These are phyloP conservation scores for Melozone crissalis DNA, from an alignment of 2,113 vertebrate species.

Conservation along the genomic window DNA sequence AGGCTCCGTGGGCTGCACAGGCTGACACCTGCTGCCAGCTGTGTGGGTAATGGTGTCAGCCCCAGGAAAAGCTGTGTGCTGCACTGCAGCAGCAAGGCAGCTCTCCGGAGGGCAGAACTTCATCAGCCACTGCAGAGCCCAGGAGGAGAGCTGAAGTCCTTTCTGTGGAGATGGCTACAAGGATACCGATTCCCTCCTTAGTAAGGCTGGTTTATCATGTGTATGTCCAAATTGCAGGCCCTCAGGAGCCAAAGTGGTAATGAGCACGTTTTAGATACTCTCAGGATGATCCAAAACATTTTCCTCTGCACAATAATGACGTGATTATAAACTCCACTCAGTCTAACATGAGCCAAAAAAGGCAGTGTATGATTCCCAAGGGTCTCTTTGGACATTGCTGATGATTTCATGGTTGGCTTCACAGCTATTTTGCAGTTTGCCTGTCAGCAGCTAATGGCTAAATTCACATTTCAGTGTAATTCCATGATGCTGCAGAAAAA, in stretches of 20 bases:
- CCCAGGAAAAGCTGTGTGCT: background rate
- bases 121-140: background rate
- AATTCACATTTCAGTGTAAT: conserved; percentile 12
- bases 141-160: background rate
- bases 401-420: background rate
- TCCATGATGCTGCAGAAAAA: background rate
- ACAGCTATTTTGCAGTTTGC: conserved; percentile 7
- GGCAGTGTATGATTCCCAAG: background rate
- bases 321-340: background rate
- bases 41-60: background rate
- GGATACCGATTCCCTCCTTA: background rate
- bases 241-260: background rate
- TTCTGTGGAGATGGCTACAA: background rate
- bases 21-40: background rate
- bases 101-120: accelerated
- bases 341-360: background rate
- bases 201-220: background rate
- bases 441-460: background rate
- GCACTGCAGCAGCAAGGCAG: background rate
- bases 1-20: background rate
- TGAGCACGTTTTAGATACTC: background rate
- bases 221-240: background rate
- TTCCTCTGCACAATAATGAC: background rate
- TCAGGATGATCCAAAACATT: background rate
- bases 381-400: background rate